Evolutionary conservation across 2,797 vertebrate genomes (phyloP).

Genomic region (Luscinia luscinia): DNA sequence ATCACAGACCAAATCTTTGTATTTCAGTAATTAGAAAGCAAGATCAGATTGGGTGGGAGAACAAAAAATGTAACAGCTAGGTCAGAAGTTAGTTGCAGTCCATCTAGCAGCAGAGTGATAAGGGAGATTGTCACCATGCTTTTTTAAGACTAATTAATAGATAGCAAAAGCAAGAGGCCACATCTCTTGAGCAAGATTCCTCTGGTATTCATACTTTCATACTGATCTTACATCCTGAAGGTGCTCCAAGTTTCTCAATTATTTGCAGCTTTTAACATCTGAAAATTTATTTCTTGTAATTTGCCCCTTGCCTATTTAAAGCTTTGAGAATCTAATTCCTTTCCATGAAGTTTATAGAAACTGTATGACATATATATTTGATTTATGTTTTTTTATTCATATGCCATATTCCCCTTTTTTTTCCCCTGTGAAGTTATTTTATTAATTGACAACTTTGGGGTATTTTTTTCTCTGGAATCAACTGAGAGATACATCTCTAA

Average conservation of each 20-base stretch:
- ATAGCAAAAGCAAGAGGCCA: background rate
- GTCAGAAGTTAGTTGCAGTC: background rate
- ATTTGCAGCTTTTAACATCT: background rate
- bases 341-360: background rate
- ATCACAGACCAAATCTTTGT: background rate
- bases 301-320: background rate
- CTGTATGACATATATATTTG: background rate
- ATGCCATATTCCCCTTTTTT: background rate
- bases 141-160: background rate
- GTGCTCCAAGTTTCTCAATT: background rate
- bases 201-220: background rate
- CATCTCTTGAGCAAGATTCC: background rate
- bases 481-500: background rate
- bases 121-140: background rate
- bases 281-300: background rate
- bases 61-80: background rate
- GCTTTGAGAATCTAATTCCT: background rate
- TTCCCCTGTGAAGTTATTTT: background rate
- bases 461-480: background rate
- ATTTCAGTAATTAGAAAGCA: background rate
- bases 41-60: background rate
- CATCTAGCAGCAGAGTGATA: background rate
- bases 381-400: background rate
- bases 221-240: background rate
- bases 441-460: accelerated